Conservation (phyloP, 2,888 invertebrate genomes). For the Baronia brevicornis region DNA sequence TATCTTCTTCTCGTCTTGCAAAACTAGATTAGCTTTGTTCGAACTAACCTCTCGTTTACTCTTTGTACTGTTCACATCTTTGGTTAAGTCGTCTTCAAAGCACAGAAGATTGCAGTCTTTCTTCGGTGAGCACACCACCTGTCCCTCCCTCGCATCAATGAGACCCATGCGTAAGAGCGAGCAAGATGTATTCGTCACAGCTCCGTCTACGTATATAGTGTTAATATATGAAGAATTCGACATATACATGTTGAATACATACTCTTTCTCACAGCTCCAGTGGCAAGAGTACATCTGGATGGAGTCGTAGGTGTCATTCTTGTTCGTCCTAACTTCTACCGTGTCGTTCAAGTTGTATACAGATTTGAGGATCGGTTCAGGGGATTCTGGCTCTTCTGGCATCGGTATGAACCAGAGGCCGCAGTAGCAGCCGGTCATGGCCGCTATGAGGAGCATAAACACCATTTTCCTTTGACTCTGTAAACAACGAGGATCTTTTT, state of each 20-base stretch:
- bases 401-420: slow-evolving; percentile 78
- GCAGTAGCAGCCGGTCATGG: slow-evolving; percentile 81
- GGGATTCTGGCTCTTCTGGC: slow-evolving; percentile 23
- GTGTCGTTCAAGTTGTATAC: slow-evolving; percentile 57
- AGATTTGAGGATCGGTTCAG: slow-evolving; percentile 32
- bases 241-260: slow-evolving; percentile 43
- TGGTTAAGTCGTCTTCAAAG: slow-evolving; percentile 34
- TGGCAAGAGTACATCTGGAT: slow-evolving; percentile 52
- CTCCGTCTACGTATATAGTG: slow-evolving; percentile 42
- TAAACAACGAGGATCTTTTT: slow-evolving; percentile 22
- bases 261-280: slow-evolving; percentile 46
- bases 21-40: slow-evolving; percentile 12
- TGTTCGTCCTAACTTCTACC: slow-evolving; percentile 35
- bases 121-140: slow-evolving; percentile 41
- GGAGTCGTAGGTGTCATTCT: slow-evolving; percentile 21
- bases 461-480: slow-evolving; percentile 80
- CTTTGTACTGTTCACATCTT: slow-evolving; percentile 19
- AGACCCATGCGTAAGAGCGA: slow-evolving; percentile 47
- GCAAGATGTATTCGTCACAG: slow-evolving; percentile 43
- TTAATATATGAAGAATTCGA: slow-evolving; percentile 45
- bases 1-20: slow-evolving; percentile 22
- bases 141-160: slow-evolving; percentile 34
- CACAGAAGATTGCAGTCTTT: slow-evolving; percentile 49
- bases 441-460: slow-evolving; percentile 79
- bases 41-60: slow-evolving; percentile 22